Conservation (phyloP, 1,140 invertebrate species). For the Charaxes varanes region DNA sequence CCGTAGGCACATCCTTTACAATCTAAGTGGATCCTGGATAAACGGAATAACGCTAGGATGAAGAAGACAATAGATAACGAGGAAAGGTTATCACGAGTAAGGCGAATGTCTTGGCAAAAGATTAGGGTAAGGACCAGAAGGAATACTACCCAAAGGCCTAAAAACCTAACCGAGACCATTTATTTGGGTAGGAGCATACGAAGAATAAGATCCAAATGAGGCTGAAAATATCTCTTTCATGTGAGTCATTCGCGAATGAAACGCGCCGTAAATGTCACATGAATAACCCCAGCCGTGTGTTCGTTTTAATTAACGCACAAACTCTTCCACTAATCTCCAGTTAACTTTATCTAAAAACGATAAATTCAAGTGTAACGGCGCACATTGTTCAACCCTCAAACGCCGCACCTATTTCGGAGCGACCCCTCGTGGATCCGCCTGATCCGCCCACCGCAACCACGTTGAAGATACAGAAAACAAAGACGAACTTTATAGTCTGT, state of each 20-base stretch:
- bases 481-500: slow-evolving; percentile 60
- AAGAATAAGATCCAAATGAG: too few relatives aligned
- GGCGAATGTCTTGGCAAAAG: too few relatives aligned
- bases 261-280: slow-evolving; percentile 19
- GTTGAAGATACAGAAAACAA: slow-evolving; percentile 62
- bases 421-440: slow-evolving; percentile 33
- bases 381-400: slow-evolving; percentile 52
- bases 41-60: too few relatives aligned
- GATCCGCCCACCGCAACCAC: slow-evolving; percentile 52
- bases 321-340: slow-evolving; percentile 35
- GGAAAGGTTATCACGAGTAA: too few relatives aligned
- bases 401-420: slow-evolving; percentile 35
- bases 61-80: too few relatives aligned
- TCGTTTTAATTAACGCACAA: slow-evolving; percentile 22
- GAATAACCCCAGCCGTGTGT: slow-evolving; percentile 13
- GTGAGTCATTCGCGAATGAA: slow-evolving; percentile 12
- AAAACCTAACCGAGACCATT: too few relatives aligned
- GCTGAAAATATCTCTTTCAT: too few relatives aligned
- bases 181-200: too few relatives aligned
- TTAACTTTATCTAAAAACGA: slow-evolving; percentile 63
- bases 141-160: too few relatives aligned
- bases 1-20: too few relatives aligned
- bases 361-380: slow-evolving; percentile 55
- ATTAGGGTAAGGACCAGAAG: too few relatives aligned
- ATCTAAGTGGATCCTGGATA: too few relatives aligned